Conservation (phyloP, 2,888 invertebrate genomes). For the Pediacus dermestoides region DNA sequence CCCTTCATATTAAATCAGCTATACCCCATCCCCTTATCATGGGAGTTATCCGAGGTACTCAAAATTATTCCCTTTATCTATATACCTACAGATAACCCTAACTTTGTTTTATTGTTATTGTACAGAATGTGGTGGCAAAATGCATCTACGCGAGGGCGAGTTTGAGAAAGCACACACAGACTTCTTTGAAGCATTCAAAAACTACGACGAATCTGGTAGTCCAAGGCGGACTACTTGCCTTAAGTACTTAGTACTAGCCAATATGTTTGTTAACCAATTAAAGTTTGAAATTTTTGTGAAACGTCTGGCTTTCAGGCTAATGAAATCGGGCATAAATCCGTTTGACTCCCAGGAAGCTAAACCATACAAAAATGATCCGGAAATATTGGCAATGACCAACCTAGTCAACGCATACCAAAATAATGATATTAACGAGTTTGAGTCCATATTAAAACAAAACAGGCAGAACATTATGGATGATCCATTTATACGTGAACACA, state of each 20-base stretch:
- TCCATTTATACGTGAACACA: conserved; percentile 97
- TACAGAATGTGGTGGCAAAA: conserved; percentile 96
- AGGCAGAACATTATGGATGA: conserved; percentile 97
- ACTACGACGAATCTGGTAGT: conserved; percentile 98
- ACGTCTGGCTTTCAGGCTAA: conserved; percentile 62
- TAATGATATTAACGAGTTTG: conserved; percentile 97
- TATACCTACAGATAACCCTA: too few species aligned
- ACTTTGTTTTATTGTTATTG: too few species aligned
- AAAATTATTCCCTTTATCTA: too few species aligned
- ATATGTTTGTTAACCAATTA: conserved; percentile 91
- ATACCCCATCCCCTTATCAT: conserved; percentile 99
- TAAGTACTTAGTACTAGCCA: conserved; percentile 96
- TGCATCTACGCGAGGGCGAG: conserved; percentile 98
- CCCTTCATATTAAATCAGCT: conserved; percentile 96
- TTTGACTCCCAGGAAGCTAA: conserved; percentile 99
- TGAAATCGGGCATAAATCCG: conserved; percentile 99
- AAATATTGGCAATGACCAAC: conserved; percentile 99
- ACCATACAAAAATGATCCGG: conserved; percentile 98
- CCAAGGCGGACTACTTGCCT: conserved; percentile 94
- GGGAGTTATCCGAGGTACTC: conserved; percentile 97
- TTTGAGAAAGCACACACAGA: conserved; percentile 99
- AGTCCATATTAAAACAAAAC: conserved; percentile 91
- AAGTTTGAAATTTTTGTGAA: not conserved
- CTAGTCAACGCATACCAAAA: conserved; percentile 96
- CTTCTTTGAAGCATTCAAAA: conserved; percentile 99